Base-by-base conservation (phyloP, 2,888 invertebrate genomes). In the Drosophila tanythrix region DNA sequence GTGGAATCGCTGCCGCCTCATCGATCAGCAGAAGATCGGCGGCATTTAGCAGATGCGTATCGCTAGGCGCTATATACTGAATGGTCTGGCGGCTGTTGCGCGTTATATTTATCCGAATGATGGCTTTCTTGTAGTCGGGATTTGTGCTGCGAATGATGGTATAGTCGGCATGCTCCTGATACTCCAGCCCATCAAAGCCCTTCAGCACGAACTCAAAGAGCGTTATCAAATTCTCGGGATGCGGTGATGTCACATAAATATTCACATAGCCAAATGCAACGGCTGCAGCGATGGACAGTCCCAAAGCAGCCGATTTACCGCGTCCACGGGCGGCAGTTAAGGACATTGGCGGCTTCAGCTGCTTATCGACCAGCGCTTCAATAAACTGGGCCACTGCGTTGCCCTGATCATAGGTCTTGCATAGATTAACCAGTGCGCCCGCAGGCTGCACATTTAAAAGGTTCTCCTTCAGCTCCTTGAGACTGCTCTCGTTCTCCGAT, bases 1-100 rank as follows among this genome's bases (percentile, higher is more conserved):
- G 94, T 0, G 99, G 99, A 82, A 99, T 99, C 10, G 99, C 99
- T 0, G 99, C 99, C 2, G 99, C 99, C 93, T 99, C 99, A 93
- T 99, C 99, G 67, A 99, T 99, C 0, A 99, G 96, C 38, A 99
- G 94, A 48, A 99, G 93, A 93, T 99, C 99, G 0, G 99, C 99
- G 76, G 99, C 98, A 11, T 97, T 96, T 38, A 99, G 94, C 73
- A 97, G 96, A 68, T 97, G 95, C 55, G 96, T 96, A 93, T 99
- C 99, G 50, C 96, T 96, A 0, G 99, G 99, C 73, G 98, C 96
- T 91, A 99, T 98, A 93, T 99, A 99, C 96, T 99, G 98, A 78
- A 99, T 96, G 27, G 98, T 98, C 94, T 99, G 99, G 38, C 98
- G 94, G 76, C 97, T 98, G 90, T 98, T 97, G 81, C 96, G 95